Conservation (phyloP, 2,888 invertebrate species). For the Cataglyphis livida region DNA sequence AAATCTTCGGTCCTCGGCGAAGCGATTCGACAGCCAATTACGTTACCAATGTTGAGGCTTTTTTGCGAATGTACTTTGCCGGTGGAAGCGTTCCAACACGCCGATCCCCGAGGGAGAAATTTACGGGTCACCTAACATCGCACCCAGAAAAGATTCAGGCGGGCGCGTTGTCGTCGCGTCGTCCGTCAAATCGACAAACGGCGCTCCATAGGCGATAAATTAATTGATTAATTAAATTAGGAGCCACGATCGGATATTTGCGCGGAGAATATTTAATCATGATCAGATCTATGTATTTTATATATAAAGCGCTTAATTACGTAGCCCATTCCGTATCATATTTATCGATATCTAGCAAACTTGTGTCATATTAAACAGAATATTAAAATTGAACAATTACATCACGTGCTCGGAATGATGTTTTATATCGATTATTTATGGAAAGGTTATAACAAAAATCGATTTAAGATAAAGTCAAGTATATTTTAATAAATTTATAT, state of each 20-base stretch:
- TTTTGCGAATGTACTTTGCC: slow-evolving; percentile 67
- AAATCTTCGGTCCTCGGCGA: slow-evolving; percentile 72
- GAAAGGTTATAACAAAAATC: slow-evolving; percentile 23
- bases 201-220: slow-evolving; percentile 44
- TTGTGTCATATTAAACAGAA: slow-evolving; percentile 29
- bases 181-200: slow-evolving; percentile 58
- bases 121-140: slow-evolving; percentile 72
- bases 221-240: slow-evolving; percentile 53
- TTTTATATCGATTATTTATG: slow-evolving; percentile 5
- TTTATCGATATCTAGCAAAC: slow-evolving; percentile 33
- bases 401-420: neutral
- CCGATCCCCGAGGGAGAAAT: slow-evolving; percentile 67
- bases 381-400: slow-evolving; percentile 43
- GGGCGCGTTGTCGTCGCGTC: slow-evolving; percentile 13
- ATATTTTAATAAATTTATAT: slow-evolving; percentile 24
- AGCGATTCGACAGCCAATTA: slow-evolving; percentile 76
- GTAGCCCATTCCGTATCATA: slow-evolving; percentile 17
- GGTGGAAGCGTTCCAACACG: slow-evolving; percentile 73
- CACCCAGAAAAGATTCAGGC: slow-evolving; percentile 65
- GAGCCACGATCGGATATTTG: slow-evolving; percentile 4
- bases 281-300: slow-evolving; percentile 26
- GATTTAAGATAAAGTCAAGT: slow-evolving; percentile 16
- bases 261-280: slow-evolving; percentile 25
- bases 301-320: slow-evolving; percentile 39
- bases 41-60: slow-evolving; percentile 71